Percentiles rank a stretch among this genome's conserved stretches.
phyloP scores from a whole-genome alignment of 2,797 vertebrate genomes.

The Micrastur ruficollis region DNA sequence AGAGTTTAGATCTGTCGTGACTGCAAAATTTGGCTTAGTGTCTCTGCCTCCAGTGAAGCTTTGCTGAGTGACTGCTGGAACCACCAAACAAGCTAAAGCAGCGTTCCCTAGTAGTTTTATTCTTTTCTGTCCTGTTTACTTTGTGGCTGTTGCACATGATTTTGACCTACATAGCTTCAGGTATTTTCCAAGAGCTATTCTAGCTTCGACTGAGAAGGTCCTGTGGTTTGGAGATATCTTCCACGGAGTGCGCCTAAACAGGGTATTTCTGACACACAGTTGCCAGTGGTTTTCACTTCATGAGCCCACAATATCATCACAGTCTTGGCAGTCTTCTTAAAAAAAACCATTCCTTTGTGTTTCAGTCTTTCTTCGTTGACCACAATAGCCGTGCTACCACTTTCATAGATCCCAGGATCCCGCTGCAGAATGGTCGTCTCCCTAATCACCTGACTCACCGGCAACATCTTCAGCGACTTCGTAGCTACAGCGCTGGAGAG shows the following conservation, averaged over 20 bases:
- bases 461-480: constrained; percentile 94
- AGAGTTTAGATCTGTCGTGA: neutral
- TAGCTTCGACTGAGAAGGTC: neutral
- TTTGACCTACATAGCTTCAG: neutral
- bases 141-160: neutral
- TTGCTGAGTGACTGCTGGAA: neutral
- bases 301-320: neutral
- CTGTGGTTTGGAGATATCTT: neutral
- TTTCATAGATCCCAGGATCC: constrained; percentile 95
- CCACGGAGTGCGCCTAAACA: neutral
- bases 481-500: constrained; percentile 97
- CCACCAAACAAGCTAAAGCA: neutral
- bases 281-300: neutral
- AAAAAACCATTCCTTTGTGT: neutral
- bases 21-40: neutral
- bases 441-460: constrained; percentile 90
- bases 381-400: constrained; percentile 97
- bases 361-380: constrained; percentile 95
- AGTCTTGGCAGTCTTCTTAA: neutral
- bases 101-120: neutral
- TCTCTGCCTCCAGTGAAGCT: neutral
- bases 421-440: constrained; percentile 91
- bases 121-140: neutral
- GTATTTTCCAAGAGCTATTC: neutral
- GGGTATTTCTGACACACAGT: neutral